These are phyloP conservation scores for Macroramphosus scolopax DNA, from an alignment of 2,797 vertebrate genomes.

Conservation along the genomic window DNA sequence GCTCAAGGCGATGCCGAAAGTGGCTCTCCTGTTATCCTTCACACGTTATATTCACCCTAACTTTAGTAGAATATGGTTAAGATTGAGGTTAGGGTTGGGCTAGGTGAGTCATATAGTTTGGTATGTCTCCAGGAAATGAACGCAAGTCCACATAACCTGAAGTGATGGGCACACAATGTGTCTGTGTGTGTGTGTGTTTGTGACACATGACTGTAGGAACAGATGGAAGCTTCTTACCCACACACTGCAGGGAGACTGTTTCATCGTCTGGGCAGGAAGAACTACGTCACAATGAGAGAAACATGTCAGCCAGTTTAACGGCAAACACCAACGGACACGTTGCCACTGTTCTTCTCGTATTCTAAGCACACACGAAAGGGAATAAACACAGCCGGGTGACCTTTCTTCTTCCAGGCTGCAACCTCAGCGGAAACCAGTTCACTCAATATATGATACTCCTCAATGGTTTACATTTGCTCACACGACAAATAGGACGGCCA, in stretches of 20 bases:
- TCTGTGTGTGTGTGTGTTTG: slow-evolving; percentile 5
- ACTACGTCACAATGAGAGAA: slow-evolving; percentile 64
- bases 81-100: too few species aligned
- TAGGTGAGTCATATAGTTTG: too few species aligned
- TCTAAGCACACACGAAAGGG: background rate
- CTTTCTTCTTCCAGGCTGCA: too few species aligned
- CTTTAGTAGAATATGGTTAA: too few species aligned
- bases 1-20: too few species aligned
- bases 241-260: slow-evolving; percentile 84
- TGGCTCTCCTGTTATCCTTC: too few species aligned
- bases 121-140: background rate
- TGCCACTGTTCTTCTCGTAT: background rate
- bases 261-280: slow-evolving; percentile 74
- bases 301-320: slow-evolving; percentile 9
- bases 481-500: too few species aligned
- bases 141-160: background rate
- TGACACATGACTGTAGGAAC: slow-evolving; percentile 32
- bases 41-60: too few species aligned
- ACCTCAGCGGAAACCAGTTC: too few species aligned
- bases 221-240: slow-evolving; percentile 80
- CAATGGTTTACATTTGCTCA: too few species aligned
- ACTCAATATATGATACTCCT: too few species aligned
- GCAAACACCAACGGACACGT: background rate
- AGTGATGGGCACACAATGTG: background rate
- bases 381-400: too few species aligned